Evolutionary conservation across 2,797 vertebrate genomes (phyloP), one percentile per base, ranked within the genome.

Genomic region (Peromyscus eremicus): DNA sequence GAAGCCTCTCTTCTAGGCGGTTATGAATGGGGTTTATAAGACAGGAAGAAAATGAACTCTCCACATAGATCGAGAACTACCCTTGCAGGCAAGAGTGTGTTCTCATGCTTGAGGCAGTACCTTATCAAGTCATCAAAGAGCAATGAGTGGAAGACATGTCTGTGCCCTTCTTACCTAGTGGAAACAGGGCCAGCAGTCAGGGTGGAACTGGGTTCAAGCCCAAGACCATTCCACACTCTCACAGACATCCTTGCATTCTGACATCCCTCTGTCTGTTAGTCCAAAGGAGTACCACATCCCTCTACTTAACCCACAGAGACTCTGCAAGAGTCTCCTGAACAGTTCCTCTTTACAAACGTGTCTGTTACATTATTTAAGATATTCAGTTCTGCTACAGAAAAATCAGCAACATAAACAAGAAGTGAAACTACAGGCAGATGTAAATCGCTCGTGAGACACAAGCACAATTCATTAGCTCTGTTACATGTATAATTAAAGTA

Each of bases 391-490:
- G 79, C 73, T 79, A 73, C 0, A 86, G 75, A 87, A 92, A 84
- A 82, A 49, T 32, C 81, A 95, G 88, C 75, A 87, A 43, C 49
- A 76, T 73, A 68, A 94, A 89, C 37, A 87, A 88, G 55, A 91
- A 89, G 84, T 13, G 52, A 77, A 73, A 52, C 82, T 17, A 79
- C 92, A 43, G 21, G 21, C 6, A 92, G 80, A 94, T 89, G 57
- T 62, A 92, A 82, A 66, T 32, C 75, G 49, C 37, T 37, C 77
- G 37, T 10, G 32, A 52, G 85, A 79, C 37, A 76, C 27, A 29
- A n/a, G 60, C 62, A 70, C 49, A 95, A 86, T 86, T 64, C 73
- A 52, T 79, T 70, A 64, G 21, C 0, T 27, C 13, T 32, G 6
- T 92, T 71, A n/a, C 64, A 66, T 29, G 21, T 34, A 29, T 9